Evolutionary conservation across 2,797 vertebrate genomes (phyloP), one percentile per base, ranked within the genome.

Genomic region (Lophius americanus): DNA sequence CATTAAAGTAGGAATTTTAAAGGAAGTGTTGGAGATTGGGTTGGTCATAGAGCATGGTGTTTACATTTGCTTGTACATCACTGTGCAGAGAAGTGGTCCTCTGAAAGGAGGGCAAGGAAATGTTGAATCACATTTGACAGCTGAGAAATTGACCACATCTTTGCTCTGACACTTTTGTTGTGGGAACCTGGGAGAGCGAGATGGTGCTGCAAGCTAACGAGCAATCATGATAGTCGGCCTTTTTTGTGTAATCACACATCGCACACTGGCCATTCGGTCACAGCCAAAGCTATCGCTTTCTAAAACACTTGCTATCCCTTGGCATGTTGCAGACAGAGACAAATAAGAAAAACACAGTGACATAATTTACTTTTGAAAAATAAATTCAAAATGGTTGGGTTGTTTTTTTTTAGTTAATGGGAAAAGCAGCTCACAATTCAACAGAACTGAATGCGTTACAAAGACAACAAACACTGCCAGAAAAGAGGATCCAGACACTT

Each of bases 81-180:
- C 42, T 79, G 73, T 84, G 70, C 68, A 76, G 67, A 75, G 67
- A 51, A 53, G 60, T 42, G 38, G 46, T 41, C 4, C 73, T 75
- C 68, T 60, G 52, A 74, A 59, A 71, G 66, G 35, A 75, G 36
- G 46, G 54, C 61, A 4, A 73, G 79, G 79, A 87, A 79, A 87
- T 77, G 75, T 83, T 86, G 83, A 89, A 89, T 91, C 78, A 79
- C 60, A 59, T 73, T 47, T 73, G 83, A 80, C 88, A 83, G 79
- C 81, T 79, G 76, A 81, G 78, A 77, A 79, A 82, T 81, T 79
- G 76, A 81, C 76, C 64, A 60, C 14, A 33, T 61, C 59, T 41
- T 42, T 64, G 57, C 64, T 76, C n/a, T 32, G 23, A 59, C 39
- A 14, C 38, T 72, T 33, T 43, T 58, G 47, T 69, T 73, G 60